Evolutionary conservation across 2,113 vertebrate species (phyloP), one percentile per base, ranked within the genome.

Genomic region (Pedionomus torquatus): DNA sequence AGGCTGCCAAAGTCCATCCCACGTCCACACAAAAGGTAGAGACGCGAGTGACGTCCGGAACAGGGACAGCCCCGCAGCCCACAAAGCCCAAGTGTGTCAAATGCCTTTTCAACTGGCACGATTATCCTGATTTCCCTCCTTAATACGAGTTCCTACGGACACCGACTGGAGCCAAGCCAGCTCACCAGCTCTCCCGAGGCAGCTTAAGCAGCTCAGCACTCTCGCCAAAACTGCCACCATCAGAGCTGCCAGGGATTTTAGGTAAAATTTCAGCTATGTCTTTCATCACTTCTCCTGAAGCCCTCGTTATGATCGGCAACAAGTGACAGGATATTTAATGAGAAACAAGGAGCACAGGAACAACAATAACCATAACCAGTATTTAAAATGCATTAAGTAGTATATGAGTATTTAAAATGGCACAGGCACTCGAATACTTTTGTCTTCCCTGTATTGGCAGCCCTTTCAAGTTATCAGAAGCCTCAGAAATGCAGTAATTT

Each of bases 361-460:
- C 28, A 48, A 31, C 0, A 0, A 43, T 5, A 71, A 33, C 18
- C 7, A 44, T 13, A 10, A 48, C 10, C 2, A 76, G 26, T 37
- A 46, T 58, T 82, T 52, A 46, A 43, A 33, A 23, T 23, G n/a
- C n/a, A 55, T 44, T 46, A 25, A 81, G 54, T 18, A 26, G 44
- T 24, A 7, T 16, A 61, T 30, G 30, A 19, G 18, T 15, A 37
- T 48, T 52, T 64, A 7, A 91, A 76, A 4, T 10, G 3, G 17
- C 58, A 72, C 1, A 28, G 46, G 25, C 57, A 20, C 39, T 46
- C 5, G 18, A 64, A 63, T 17, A 17, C 12, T 75, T 70, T 13
- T 41, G 4, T 35, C 65, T 25, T 13, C 58, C 25, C 70, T 35
- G 8, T 6, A 18, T 2, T 23, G 37, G 7, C 21, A 77, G 24